Evolutionary conservation across 2,797 vertebrate species (phyloP).

Genomic region (Myotis daubentonii): DNA sequence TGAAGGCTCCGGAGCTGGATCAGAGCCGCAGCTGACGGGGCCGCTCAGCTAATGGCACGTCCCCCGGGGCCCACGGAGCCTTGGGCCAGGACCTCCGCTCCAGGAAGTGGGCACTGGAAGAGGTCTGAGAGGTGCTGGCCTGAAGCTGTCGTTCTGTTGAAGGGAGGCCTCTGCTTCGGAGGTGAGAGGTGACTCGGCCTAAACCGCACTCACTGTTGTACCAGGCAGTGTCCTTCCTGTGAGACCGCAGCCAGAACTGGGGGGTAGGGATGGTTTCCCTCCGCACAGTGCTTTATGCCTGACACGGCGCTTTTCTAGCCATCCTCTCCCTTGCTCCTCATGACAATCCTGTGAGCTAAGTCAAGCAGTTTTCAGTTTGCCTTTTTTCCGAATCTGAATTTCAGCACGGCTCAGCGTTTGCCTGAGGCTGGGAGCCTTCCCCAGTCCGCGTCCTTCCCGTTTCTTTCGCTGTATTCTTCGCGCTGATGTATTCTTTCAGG

Average conservation of each 20-base stretch:
- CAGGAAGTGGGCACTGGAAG: background rate
- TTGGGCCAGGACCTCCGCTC: background rate
- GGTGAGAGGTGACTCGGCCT: background rate
- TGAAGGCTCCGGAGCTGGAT: constrained; percentile 1
- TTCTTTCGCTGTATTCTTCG: background rate
- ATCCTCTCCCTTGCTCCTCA: background rate
- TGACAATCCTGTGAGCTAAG: background rate
- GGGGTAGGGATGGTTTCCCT: too few relatives aligned
- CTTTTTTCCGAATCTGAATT: background rate
- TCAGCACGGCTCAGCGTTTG: background rate
- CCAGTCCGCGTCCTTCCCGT: background rate
- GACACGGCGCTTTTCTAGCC: background rate
- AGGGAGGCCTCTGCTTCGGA: background rate
- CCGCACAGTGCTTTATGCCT: background rate
- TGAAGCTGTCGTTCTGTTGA: background rate
- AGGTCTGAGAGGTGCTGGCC: background rate
- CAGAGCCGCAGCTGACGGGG: background rate
- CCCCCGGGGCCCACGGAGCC: background rate
- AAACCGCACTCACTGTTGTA: background rate
- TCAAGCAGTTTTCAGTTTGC: background rate
- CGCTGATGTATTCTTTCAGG: background rate
- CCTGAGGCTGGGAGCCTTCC: background rate
- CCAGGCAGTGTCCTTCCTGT: background rate
- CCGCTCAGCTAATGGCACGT: background rate
- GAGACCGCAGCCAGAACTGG: background rate